Percentiles rank a stretch among this genome's conserved stretches.
These are phyloP conservation scores for Daubentonia madagascariensis DNA, from an alignment of 2,113 vertebrate species.

Conservation along the genomic window DNA sequence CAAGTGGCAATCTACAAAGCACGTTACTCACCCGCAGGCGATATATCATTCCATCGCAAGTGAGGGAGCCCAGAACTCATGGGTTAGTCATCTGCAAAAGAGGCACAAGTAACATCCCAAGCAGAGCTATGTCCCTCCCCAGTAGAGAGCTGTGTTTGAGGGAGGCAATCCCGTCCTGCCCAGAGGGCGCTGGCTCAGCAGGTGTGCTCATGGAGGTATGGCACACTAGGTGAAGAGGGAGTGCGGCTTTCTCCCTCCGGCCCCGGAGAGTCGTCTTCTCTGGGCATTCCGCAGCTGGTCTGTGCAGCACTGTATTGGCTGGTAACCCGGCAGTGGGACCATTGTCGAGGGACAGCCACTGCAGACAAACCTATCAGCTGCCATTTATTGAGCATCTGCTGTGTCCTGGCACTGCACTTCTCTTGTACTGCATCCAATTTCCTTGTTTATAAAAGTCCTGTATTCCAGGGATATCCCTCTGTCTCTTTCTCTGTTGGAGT, in stretches of 20 bases:
- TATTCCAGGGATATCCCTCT: not conserved
- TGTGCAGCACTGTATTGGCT: not conserved
- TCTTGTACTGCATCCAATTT: not conserved
- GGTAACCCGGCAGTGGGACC: not conserved
- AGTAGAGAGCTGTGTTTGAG: not conserved
- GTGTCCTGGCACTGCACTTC: not conserved
- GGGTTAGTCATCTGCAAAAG: not conserved
- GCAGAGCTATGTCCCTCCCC: not conserved
- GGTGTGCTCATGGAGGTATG: too few relatives aligned
- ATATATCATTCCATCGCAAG: too few relatives aligned
- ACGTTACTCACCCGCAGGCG: accelerated
- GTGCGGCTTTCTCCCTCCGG: not conserved
- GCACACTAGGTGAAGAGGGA: too few relatives aligned
- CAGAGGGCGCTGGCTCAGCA: not conserved
- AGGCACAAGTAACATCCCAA: not conserved
- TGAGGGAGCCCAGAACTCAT: not conserved
- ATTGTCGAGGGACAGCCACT: not conserved
- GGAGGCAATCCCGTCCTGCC: not conserved
- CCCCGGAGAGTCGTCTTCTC: not conserved
- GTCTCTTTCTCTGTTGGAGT: not conserved
- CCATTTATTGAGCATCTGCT: not conserved
- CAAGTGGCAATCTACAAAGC: not conserved
- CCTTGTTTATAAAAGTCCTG: not conserved
- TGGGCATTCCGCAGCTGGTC: not conserved
- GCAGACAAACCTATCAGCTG: not conserved